phyloP scores from a whole-genome alignment of 2,797 vertebrate genomes.

The Neosilurus mollespiculum region DNA sequence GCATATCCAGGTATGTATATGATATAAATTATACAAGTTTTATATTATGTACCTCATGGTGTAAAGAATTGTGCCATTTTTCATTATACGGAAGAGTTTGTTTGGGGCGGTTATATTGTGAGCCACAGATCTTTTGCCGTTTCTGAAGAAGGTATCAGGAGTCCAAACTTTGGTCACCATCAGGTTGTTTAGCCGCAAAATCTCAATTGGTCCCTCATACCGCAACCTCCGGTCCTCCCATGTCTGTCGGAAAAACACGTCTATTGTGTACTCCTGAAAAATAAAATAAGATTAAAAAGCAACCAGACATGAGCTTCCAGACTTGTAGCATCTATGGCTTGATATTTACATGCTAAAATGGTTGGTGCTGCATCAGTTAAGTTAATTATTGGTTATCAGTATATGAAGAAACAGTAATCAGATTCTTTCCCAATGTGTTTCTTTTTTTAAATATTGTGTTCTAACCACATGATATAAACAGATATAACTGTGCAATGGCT shows the following conservation, averaged over 20 bases:
- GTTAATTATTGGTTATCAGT: neutral
- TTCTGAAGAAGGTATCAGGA: conserved; percentile 98
- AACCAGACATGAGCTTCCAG: neutral
- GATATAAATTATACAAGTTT: neutral
- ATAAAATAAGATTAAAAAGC: neutral
- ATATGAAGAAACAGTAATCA: neutral
- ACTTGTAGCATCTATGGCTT: neutral
- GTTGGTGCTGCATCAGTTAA: neutral
- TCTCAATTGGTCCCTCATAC: conserved; percentile 95
- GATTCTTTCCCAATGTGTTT: neutral
- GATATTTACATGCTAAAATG: neutral
- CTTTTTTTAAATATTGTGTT: neutral
- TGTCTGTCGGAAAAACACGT: conserved; percentile 97
- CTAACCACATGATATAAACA: neutral
- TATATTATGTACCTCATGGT: conserved; percentile 87
- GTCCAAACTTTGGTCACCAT: conserved; percentile 99
- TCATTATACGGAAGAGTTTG: conserved; percentile 98
- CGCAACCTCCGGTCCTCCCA: conserved; percentile 93
- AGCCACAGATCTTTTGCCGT: conserved; percentile 94
- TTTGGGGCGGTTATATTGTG: conserved; percentile 99
- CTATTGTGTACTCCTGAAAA: conserved; percentile 97
- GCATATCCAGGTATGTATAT: neutral
- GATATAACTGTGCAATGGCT: neutral
- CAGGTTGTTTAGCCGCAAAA: conserved; percentile 94
- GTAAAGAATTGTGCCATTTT: conserved; percentile 97